phyloP scores from a whole-genome alignment of 2,888 invertebrate genomes.

The Phengaris arion region DNA sequence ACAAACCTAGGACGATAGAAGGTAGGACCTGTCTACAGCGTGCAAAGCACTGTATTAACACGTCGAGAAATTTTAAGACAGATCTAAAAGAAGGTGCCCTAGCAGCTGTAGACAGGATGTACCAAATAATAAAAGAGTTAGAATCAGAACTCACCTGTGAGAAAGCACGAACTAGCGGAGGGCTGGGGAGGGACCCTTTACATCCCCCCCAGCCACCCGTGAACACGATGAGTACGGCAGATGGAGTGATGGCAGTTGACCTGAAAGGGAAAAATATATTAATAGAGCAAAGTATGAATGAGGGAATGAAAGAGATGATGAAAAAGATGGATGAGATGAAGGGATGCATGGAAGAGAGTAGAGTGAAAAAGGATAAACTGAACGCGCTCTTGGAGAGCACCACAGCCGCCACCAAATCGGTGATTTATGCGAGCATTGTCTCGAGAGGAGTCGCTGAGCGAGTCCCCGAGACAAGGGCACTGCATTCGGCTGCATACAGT shows the following conservation, averaged over 20 bases:
- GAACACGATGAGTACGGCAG: not conserved
- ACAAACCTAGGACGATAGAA: not conserved
- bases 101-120: not conserved
- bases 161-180: not conserved
- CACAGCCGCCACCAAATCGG: not conserved
- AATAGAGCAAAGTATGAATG: not conserved
- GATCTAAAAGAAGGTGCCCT: not conserved
- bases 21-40: not conserved
- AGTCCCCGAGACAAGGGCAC: not conserved
- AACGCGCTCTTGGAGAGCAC: not conserved
- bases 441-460: not conserved
- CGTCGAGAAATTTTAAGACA: not conserved
- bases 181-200: not conserved
- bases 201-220: not conserved
- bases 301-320: too few relatives aligned
- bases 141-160: not conserved
- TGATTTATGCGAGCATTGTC: not conserved
- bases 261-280: not conserved
- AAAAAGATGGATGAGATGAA: too few relatives aligned
- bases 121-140: not conserved
- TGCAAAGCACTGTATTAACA: not conserved
- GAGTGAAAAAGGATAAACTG: not conserved
- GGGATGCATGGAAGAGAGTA: too few relatives aligned
- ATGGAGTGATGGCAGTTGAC: fast-evolving
- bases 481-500: not conserved